Percentiles rank a stretch among this genome's conserved stretches.
Evolutionary conservation across 2,113 vertebrate species (phyloP).

Genomic region (Cavia aperea): DNA sequence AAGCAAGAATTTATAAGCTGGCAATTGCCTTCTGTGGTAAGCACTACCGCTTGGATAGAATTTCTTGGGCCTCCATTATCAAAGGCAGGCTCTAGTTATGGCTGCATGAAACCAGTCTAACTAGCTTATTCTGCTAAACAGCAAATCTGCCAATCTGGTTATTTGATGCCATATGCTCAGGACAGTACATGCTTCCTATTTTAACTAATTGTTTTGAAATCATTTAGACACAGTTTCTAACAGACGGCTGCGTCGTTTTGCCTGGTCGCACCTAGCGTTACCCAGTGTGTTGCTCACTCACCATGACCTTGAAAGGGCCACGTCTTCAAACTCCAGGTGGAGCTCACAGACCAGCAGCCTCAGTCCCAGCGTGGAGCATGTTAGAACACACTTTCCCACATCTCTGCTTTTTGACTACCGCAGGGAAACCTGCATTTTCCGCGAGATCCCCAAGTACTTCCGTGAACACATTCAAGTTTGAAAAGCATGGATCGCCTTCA

Average conservation of each 20-base stretch:
- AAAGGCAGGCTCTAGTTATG: background rate
- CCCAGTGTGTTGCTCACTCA: background rate
- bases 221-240: background rate
- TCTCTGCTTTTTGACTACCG: background rate
- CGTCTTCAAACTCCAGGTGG: background rate
- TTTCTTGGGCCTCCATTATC: background rate
- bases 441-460: background rate
- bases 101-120: background rate
- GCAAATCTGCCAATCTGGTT: background rate
- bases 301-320: background rate
- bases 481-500: background rate
- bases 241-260: background rate
- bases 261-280: background rate
- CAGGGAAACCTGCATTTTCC: background rate
- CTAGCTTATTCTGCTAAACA: slow-evolving; percentile 19
- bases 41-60: background rate
- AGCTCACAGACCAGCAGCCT: background rate
- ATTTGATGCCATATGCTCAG: background rate
- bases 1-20: slow-evolving; percentile 27
- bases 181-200: background rate
- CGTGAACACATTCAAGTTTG: background rate
- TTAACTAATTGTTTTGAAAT: background rate
- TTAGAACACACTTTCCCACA: background rate
- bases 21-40: slow-evolving; percentile 13
- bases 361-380: background rate